Conservation (phyloP, 2,113 vertebrate species). For the Noctilio leporinus region DNA sequence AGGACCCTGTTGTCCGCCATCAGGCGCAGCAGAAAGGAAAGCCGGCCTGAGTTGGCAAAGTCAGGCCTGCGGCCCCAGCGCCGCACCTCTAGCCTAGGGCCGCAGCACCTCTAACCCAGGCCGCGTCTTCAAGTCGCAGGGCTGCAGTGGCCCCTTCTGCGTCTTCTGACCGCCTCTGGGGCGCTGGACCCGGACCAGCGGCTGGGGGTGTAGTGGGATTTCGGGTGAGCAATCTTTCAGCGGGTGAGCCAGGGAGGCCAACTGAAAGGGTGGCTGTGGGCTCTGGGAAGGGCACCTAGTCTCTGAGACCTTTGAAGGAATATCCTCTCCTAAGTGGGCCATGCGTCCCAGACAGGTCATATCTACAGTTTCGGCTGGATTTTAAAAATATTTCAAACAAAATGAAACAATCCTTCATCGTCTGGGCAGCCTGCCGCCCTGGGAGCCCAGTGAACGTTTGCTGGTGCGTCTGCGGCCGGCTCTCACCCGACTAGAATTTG, state of each 20-base stretch:
- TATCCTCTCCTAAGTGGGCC: background rate
- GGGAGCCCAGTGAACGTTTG: background rate
- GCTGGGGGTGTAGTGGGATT: background rate
- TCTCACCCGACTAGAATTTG: background rate
- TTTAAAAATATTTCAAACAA: constrained; percentile 31
- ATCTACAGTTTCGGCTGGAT: background rate
- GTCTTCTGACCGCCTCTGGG: background rate
- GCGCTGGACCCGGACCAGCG: background rate
- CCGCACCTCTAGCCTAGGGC: background rate
- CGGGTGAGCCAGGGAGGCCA: background rate
- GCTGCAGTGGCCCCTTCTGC: background rate
- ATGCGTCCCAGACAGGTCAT: background rate
- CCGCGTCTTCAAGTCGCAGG: background rate
- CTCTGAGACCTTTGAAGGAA: background rate
- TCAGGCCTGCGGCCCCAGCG: background rate
- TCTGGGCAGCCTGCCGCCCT: background rate
- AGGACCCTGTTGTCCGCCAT: background rate
- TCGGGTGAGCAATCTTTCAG: background rate
- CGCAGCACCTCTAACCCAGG: background rate
- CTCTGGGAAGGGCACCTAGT: background rate
- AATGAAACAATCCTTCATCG: background rate
- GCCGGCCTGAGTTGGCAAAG: background rate
- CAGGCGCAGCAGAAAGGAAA: background rate
- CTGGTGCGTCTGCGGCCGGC: background rate
- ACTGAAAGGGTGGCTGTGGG: background rate